Base-by-base conservation (phyloP, 1,140 invertebrate species). In the Muscidifurax raptorellus region DNA sequence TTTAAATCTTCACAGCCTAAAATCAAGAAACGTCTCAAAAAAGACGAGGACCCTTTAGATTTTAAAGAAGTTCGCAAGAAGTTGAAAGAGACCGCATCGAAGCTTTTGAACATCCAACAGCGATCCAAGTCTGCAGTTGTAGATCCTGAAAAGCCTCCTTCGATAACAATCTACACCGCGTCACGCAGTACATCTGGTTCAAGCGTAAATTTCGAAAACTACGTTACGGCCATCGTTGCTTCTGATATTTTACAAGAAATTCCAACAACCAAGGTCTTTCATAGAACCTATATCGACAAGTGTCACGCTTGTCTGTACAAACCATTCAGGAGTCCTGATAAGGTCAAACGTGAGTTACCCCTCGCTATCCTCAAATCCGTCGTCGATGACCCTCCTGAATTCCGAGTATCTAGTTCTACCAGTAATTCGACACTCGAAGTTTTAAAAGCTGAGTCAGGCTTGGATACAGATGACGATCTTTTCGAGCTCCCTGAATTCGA, bases 271-370 rank as follows among this genome's bases (percentile, higher is more conserved):
- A 86, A 69, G 30, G 27, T 86, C 10, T 77, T 83, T 25, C 59
- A 64, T 0, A 88, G 91, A 85, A 89, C 81, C 59, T 89, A 89
- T 12, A 40, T 82, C 3, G 92, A 93, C 52, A 92, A 86, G 64
- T 90, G 89, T 66, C 30, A 87, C 32, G 74, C 86, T 59, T 90
- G 90, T 77, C 80, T 90, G 22, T 80, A 85, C 25, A 89, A 88
- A 36, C 75, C 87, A 25, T 83, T 87, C 0, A 66, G 86, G 27
- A 32, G 13, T 18, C 9, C 7, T 32, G 7, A 0, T 10, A 86
- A 83, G 30, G 6, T 64, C 2, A 66, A 52, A 9, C 66, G 13
- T 44, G 84, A 86, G 78, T 66, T 82, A 13, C 66, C 32, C 25
- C 69, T 66, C 36, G 15, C 77, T 13, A 27, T 6, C 52, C 9